phyloP scores from a whole-genome alignment of 2,113 vertebrate species.

The Syrmaticus mikado region DNA sequence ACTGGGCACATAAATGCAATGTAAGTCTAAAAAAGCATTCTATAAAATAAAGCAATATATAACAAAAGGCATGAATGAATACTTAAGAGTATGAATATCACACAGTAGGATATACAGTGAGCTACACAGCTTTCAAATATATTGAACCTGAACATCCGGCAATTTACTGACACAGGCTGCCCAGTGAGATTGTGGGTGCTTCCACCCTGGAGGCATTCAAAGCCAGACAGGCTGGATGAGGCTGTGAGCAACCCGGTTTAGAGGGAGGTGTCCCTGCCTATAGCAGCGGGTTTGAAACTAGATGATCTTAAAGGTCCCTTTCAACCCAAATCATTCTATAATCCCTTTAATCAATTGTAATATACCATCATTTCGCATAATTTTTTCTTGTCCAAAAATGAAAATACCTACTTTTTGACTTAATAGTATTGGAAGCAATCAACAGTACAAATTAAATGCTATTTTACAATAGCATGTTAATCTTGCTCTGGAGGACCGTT shows the following conservation, averaged over 20 bases:
- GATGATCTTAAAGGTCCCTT: too few species aligned
- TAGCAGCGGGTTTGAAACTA: too few species aligned
- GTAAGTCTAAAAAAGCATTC: background rate
- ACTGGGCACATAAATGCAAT: background rate
- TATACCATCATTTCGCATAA: background rate
- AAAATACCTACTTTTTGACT: background rate
- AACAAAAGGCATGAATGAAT: background rate
- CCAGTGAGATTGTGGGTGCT: too few species aligned
- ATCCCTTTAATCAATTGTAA: background rate
- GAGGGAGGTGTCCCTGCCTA: too few species aligned
- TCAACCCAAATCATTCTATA: too few species aligned
- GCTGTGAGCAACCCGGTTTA: too few species aligned
- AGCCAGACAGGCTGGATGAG: too few species aligned
- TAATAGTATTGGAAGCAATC: background rate
- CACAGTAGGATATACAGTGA: background rate
- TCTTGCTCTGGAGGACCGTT: background rate
- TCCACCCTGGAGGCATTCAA: too few species aligned
- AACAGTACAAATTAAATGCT: background rate
- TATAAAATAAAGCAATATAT: background rate
- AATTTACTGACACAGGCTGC: background rate
- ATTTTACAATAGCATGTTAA: background rate
- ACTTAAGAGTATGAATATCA: background rate
- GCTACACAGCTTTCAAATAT: background rate
- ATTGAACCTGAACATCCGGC: background rate
- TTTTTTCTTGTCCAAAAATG: background rate